Conservation (phyloP, 2,113 vertebrate genomes). For the Phainopepla nitens region DNA sequence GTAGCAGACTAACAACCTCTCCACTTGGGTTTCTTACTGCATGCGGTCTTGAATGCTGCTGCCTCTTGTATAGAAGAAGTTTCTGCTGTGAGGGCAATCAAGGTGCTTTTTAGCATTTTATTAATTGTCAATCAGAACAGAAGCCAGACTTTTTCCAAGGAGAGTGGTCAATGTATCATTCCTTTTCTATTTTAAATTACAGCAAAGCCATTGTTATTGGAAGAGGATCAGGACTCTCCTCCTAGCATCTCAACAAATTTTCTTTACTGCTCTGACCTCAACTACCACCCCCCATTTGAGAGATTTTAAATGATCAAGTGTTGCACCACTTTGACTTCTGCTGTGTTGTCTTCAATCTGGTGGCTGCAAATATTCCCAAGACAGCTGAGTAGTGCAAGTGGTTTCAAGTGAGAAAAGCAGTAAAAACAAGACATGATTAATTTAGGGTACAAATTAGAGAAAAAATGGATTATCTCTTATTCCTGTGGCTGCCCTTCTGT, state of each 20-base stretch:
- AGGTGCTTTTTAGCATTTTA: conserved; percentile 42
- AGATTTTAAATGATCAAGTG: neutral
- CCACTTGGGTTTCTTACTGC: neutral
- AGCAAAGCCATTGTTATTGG: neutral
- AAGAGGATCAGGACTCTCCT: neutral
- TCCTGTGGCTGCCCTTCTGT: neutral
- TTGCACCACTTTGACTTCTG: neutral
- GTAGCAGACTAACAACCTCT: neutral
- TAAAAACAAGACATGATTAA: neutral
- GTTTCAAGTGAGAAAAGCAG: neutral
- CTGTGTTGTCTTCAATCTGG: neutral
- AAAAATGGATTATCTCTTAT: neutral
- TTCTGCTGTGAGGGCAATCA: conserved; percentile 1
- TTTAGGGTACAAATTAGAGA: neutral
- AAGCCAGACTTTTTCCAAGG: neutral
- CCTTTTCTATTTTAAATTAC: neutral
- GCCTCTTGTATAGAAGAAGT: conserved; percentile 10
- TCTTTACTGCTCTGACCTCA: neutral
- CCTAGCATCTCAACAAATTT: neutral
- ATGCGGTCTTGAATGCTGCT: neutral
- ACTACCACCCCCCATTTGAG: neutral
- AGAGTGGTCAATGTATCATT: neutral
- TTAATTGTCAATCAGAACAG: conserved; percentile 11
- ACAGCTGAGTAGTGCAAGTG: neutral
- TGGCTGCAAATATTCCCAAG: neutral